A percentile compares a stretch with the other conserved stretches of the same genome.
phyloP scores from a whole-genome alignment of 2,888 invertebrate species.

The Agrochola lota region DNA sequence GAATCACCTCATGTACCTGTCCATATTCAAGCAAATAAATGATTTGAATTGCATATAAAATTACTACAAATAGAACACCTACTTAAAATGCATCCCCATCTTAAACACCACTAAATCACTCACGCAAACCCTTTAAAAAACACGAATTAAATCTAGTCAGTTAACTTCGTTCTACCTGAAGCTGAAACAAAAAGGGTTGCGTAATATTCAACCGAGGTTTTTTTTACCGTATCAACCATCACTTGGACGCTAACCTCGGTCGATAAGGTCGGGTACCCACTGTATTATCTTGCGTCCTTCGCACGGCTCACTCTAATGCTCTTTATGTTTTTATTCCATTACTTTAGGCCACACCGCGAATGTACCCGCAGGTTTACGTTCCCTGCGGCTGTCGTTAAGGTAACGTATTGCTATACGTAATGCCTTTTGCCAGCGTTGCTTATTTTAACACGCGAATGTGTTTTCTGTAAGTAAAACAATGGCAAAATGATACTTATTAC shows the following conservation, averaged over 20 bases:
- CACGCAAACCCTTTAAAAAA: slow-evolving; percentile 47
- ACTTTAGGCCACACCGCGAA: slow-evolving; percentile 74
- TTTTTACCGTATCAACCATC: slow-evolving; percentile 70
- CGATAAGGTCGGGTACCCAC: slow-evolving; percentile 69
- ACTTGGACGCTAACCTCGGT: slow-evolving; percentile 68
- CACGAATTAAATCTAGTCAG: slow-evolving; percentile 58
- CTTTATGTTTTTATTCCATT: slow-evolving; percentile 88
- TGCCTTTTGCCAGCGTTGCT: slow-evolving; percentile 69
- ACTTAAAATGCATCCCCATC: slow-evolving; percentile 26
- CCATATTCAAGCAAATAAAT: too few species aligned
- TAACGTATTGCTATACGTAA: slow-evolving; percentile 75
- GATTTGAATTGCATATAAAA: too few species aligned
- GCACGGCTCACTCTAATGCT: slow-evolving; percentile 74
- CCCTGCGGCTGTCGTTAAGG: slow-evolving; percentile 75
- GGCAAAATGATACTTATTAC: slow-evolving; percentile 38
- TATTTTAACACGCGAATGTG: slow-evolving; percentile 67
- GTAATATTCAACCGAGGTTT: slow-evolving; percentile 67
- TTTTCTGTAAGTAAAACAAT: slow-evolving; percentile 62
- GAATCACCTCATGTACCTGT: too few species aligned
- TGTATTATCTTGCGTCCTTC: slow-evolving; percentile 75
- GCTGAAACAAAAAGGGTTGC: slow-evolving; percentile 62
- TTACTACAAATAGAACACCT: background rate
- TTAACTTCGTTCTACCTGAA: slow-evolving; percentile 57
- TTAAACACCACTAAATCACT: slow-evolving; percentile 40
- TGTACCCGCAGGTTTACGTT: slow-evolving; percentile 73